These are phyloP conservation scores for Graphium colonna DNA, from an alignment of 2,888 invertebrate genomes.

Conservation along the genomic window DNA sequence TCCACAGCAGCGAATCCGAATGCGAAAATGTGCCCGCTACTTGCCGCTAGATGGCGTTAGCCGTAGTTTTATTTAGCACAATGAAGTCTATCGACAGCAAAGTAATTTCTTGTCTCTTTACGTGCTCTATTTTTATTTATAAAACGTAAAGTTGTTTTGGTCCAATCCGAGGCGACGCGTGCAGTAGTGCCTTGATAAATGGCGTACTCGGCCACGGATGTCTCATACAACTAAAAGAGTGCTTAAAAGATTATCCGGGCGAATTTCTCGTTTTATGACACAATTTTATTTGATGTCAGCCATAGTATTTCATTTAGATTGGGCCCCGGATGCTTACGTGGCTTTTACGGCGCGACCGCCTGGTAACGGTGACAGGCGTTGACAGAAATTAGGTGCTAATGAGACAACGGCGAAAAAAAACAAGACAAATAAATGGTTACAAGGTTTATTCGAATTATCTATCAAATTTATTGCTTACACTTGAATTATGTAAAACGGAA, in stretches of 20 bases:
- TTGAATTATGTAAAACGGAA: conserved; percentile 13
- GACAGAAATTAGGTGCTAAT: conserved; percentile 23
- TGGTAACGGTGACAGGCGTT: conserved; percentile 9
- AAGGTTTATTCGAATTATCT: conserved; percentile 20
- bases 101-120: neutral
- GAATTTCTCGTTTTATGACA: conserved; percentile 14
- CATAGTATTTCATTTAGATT: conserved; percentile 27
- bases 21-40: conserved; percentile 42
- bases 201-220: neutral
- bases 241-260: conserved; percentile 6
- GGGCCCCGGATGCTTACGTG: conserved; percentile 19
- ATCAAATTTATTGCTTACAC: conserved; percentile 16
- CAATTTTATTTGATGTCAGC: conserved; percentile 16
- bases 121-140: conserved; percentile 3
- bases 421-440: conserved; percentile 18
- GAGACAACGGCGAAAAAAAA: conserved; percentile 4
- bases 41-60: conserved; percentile 65
- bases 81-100: neutral
- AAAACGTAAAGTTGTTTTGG: conserved; percentile 1
- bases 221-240: conserved; percentile 1
- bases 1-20: neutral
- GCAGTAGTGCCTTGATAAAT: neutral
- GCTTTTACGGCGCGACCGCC: conserved; percentile 11
- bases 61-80: conserved; percentile 26
- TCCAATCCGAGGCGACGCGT: neutral